phyloP scores from a whole-genome alignment of 2,888 invertebrate genomes.

The Tachina lurida region DNA sequence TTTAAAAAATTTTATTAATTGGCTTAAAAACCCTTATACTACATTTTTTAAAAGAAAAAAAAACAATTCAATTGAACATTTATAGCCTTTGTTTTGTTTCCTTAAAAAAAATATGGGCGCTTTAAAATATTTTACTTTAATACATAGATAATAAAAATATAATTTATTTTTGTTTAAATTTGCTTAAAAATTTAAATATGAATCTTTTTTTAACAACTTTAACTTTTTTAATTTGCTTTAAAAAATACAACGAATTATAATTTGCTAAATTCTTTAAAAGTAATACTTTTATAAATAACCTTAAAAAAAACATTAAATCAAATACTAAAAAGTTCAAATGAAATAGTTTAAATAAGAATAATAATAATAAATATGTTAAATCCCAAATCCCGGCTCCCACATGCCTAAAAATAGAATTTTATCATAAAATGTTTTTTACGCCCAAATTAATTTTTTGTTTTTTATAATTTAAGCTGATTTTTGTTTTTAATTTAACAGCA shows the following conservation, averaged over 20 bases:
- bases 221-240: conserved; percentile 11
- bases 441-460: conserved; percentile 25
- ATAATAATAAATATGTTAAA: conserved; percentile 21
- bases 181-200: conserved; percentile 17
- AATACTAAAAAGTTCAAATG: conserved; percentile 59
- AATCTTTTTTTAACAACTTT: not conserved
- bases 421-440: not conserved
- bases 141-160: not conserved
- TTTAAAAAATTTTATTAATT: conserved; percentile 57
- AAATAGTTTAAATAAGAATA: conserved; percentile 41
- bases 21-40: conserved; percentile 51
- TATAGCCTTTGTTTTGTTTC: conserved; percentile 16
- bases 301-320: conserved; percentile 58
- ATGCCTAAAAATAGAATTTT: conserved; percentile 21
- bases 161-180: conserved; percentile 26
- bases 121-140: conserved; percentile 22
- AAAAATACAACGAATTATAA: conserved; percentile 59
- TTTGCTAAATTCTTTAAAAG: conserved; percentile 30
- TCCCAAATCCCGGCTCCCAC: not conserved
- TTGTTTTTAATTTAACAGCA: conserved; percentile 36
- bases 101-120: conserved; percentile 29
- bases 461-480: conserved; percentile 35
- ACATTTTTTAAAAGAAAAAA: conserved; percentile 31
- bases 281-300: not conserved
- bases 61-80: conserved; percentile 34